A percentile compares a stretch with the other conserved stretches of the same genome.
phyloP scores from a whole-genome alignment of 2,113 vertebrate species.

The Microcebus ravelobensis region DNA sequence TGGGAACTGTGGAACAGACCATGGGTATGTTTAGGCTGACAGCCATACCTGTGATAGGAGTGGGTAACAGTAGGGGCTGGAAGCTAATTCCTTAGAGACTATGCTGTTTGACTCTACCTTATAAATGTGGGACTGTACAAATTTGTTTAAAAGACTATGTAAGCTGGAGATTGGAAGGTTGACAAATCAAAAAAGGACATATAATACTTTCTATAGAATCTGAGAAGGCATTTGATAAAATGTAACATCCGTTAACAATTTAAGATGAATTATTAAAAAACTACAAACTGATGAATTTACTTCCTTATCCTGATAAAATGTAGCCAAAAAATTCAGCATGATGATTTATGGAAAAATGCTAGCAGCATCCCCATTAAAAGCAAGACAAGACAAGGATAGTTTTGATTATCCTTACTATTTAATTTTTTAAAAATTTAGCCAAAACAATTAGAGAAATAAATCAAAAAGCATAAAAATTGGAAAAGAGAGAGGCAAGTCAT shows the following conservation, averaged over 20 bases:
- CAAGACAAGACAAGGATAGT: not conserved
- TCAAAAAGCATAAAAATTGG: constrained; percentile 6
- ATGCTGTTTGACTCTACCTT: not conserved
- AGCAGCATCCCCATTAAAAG: not conserved
- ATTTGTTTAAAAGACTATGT: not conserved
- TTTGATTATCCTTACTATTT: constrained; percentile 11
- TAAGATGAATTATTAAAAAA: constrained; percentile 37
- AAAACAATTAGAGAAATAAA: constrained; percentile 53
- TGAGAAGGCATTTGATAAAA: constrained; percentile 22
- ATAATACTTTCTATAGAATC: constrained; percentile 5
- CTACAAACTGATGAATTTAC: constrained; percentile 21
- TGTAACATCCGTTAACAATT: not conserved
- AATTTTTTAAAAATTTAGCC: not conserved
- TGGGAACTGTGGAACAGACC: not conserved
- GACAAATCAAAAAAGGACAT: not conserved
- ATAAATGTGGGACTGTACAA: not conserved
- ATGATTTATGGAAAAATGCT: constrained; percentile 6
- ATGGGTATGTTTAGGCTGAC: not conserved
- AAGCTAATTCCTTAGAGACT: not conserved
- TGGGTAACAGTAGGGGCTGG: not conserved
- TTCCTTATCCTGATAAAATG: constrained; percentile 11
- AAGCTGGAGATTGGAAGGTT: not conserved
- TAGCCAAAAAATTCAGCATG: not conserved
- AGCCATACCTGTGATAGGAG: not conserved
- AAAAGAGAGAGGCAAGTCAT: not conserved